Conservation (phyloP, 2,888 invertebrate genomes). For the Drosophila gaucha region DNA sequence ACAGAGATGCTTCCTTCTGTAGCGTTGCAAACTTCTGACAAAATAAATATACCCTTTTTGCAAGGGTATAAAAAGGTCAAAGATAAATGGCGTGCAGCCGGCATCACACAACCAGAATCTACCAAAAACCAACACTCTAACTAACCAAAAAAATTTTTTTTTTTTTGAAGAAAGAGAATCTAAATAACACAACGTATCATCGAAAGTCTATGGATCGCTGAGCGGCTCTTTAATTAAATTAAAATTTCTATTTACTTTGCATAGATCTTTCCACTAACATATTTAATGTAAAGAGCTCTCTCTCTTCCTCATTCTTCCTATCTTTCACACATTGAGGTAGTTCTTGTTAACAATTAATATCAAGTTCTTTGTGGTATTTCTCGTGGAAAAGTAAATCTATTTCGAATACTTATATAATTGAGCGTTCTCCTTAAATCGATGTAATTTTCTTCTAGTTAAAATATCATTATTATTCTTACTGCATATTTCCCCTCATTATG, state of each 20-base stretch:
- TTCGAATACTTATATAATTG: background rate
- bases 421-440: background rate
- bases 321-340: background rate
- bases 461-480: background rate
- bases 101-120: conserved; percentile 20
- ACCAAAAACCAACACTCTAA: conserved; percentile 15
- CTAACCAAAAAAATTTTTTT: conserved; percentile 1
- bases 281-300: too few relatives aligned
- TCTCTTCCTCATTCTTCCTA: background rate
- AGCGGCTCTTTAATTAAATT: conserved; percentile 64
- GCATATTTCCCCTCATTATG: background rate
- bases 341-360: background rate
- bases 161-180: background rate
- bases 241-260: conserved; percentile 50
- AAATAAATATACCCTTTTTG: too few relatives aligned
- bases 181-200: conserved; percentile 29
- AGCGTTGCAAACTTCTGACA: too few relatives aligned
- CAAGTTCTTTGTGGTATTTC: background rate
- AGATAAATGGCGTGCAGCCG: conserved; percentile 61
- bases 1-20: too few relatives aligned
- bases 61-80: conserved; percentile 77
- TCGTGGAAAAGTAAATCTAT: background rate
- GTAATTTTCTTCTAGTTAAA: background rate
- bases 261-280: too few relatives aligned
- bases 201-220: conserved; percentile 35